Conservation (phyloP, 2,113 vertebrate species). For the Tetraodon nigroviridis region DNA sequence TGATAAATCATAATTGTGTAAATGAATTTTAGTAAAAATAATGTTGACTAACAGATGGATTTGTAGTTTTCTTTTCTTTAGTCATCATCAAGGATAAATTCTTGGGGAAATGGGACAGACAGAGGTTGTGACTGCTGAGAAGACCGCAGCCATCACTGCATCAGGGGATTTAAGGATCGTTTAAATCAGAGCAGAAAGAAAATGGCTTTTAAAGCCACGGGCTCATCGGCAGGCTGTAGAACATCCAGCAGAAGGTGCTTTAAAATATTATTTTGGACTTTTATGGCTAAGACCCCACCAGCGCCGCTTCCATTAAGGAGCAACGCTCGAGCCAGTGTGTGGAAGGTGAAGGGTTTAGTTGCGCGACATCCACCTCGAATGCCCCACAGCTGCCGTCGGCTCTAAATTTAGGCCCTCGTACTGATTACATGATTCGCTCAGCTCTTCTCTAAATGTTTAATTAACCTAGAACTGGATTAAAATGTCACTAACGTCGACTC, state of each 20-base stretch:
- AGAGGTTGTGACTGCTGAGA: too few relatives aligned
- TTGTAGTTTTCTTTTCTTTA: too few relatives aligned
- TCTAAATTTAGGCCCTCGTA: conserved; percentile 21
- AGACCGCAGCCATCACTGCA: conserved; percentile 2
- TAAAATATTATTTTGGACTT: conserved; percentile 47
- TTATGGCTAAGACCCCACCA: conserved; percentile 45
- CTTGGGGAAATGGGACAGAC: background rate
- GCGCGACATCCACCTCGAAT: background rate
- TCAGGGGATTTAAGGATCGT: conserved; percentile 12
- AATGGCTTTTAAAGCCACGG: conserved; percentile 20
- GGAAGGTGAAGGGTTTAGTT: conserved; percentile 46
- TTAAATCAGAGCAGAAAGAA: conserved; percentile 18
- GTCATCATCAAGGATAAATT: background rate
- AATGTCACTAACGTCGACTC: conserved; percentile 45
- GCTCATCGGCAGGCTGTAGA: conserved; percentile 43
- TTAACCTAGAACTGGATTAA: conserved; percentile 48
- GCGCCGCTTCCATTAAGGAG: conserved; percentile 31
- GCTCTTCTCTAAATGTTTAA: conserved; percentile 39
- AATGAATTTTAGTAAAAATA: background rate
- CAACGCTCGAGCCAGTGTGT: conserved; percentile 28
- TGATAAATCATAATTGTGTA: background rate
- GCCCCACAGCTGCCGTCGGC: background rate
- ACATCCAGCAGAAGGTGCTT: conserved; percentile 34
- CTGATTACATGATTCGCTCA: conserved; percentile 43
- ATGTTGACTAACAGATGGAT: too few relatives aligned